phyloP scores from a whole-genome alignment of 2,113 vertebrate species.

The Zingel zingel region DNA sequence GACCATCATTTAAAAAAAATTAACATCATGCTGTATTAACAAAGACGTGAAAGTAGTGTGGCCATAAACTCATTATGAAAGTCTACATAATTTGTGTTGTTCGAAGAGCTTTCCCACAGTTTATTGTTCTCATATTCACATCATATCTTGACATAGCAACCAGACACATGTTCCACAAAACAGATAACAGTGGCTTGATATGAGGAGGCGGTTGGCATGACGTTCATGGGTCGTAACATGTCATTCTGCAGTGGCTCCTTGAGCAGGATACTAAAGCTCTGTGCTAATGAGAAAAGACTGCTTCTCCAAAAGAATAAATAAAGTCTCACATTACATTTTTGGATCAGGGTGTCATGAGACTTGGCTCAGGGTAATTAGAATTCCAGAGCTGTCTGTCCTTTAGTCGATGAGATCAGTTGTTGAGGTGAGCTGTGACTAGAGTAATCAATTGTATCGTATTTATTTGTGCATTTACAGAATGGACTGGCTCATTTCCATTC shows the following conservation, averaged over 20 bases:
- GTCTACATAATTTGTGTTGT: too few species aligned
- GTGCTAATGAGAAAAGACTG: background rate
- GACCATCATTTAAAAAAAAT: too few species aligned
- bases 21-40: too few species aligned
- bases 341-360: background rate
- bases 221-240: conserved; percentile 5
- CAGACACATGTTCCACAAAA: background rate
- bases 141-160: background rate
- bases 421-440: background rate
- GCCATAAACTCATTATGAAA: too few species aligned
- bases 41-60: too few species aligned
- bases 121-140: background rate
- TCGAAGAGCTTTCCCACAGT: background rate
- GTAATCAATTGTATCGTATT: background rate
- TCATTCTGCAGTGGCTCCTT: background rate
- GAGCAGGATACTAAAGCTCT: background rate
- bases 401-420: background rate
- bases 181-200: background rate
- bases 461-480: background rate
- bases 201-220: background rate
- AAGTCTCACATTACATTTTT: conserved; percentile 14
- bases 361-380: background rate
- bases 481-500: background rate
- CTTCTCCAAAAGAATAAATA: conserved; percentile 8
- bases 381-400: background rate